phyloP scores from a whole-genome alignment of 2,797 vertebrate species.

The Echiichthys vipera region DNA sequence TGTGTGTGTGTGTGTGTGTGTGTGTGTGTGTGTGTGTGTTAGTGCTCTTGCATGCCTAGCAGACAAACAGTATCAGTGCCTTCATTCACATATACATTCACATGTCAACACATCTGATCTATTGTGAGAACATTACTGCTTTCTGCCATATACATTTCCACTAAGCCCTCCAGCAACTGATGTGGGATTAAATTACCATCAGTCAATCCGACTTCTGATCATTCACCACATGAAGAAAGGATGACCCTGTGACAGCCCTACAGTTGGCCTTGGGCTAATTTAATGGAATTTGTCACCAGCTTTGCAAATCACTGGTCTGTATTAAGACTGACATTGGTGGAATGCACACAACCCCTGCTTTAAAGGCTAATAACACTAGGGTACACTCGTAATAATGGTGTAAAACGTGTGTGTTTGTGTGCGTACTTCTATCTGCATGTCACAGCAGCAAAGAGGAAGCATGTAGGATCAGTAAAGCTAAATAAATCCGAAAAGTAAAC shows the following conservation, averaged over 20 bases:
- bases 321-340: constrained; percentile 35
- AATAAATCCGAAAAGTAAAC: constrained; percentile 24
- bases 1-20: constrained; percentile 5
- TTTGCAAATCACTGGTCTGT: constrained; percentile 55
- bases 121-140: constrained; percentile 64
- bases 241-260: constrained; percentile 47
- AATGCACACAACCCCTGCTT: constrained; percentile 17
- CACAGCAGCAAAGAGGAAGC: constrained; percentile 17
- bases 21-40: constrained; percentile 3
- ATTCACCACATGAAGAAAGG: constrained; percentile 59
- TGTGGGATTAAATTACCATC: constrained; percentile 71
- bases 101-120: constrained; percentile 68
- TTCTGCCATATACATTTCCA: constrained; percentile 68
- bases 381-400: background rate
- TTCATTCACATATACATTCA: constrained; percentile 44
- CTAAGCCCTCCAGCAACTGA: constrained; percentile 63
- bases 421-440: constrained; percentile 36
- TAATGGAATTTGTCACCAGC: constrained; percentile 68
- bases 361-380: constrained; percentile 2
- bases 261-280: constrained; percentile 63
- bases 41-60: background rate
- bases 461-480: constrained; percentile 29
- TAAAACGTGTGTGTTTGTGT: constrained; percentile 7
- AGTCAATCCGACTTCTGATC: constrained; percentile 67
- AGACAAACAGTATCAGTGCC: constrained; percentile 18